Base-by-base conservation (phyloP, 2,888 invertebrate species). In the Zaprionus lineosus region DNA sequence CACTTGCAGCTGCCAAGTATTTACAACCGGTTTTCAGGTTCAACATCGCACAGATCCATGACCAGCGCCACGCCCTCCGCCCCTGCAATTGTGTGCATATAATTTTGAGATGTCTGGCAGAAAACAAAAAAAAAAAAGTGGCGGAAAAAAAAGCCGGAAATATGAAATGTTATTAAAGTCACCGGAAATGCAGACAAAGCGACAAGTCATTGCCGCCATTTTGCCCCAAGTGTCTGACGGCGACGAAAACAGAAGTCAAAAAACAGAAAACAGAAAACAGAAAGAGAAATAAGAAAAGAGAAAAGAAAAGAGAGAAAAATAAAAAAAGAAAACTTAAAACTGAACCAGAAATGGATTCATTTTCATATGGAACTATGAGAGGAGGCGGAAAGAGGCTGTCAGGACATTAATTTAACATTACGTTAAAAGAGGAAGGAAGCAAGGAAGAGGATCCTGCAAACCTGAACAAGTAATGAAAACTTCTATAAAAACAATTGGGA, bases 181-280 rank as follows among this genome's bases (percentile, higher is more conserved):
- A 55, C 52, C 63, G 84, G 78, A 79, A 79, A 79, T 79, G 81
- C 78, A 83, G 84, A 79, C 84, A 83, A 83, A 79, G 76, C 65
- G 76, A 62, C 73, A 79, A 73, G 55, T 79, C 81, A 63, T 71
- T 76, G 67, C 83, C 53, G 60, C 58, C 61, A 66, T 74, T 78
- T 76, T 62, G 76, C 74, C 84, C 18, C 53, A 73, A 76, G 74
- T 68, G 68, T 63, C 76, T 64, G 61, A 71, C 76, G 53, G 41
- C 56, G 63, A 50, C 41, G 12, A 37, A 33, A 11, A n/a, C n/a
- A 43, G 19, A 28, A 18, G 52, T 8, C 6, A 12, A 3, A 21
- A 14, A 19, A 33, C 31, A 19, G 12, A 47, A 44, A 50, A 36
- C 46, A 34, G 59, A 47, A 55, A 40, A 66, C 58, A 48, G 61